Evolutionary conservation across 2,888 invertebrate genomes (phyloP).

Genomic region (Nebria salina): DNA sequence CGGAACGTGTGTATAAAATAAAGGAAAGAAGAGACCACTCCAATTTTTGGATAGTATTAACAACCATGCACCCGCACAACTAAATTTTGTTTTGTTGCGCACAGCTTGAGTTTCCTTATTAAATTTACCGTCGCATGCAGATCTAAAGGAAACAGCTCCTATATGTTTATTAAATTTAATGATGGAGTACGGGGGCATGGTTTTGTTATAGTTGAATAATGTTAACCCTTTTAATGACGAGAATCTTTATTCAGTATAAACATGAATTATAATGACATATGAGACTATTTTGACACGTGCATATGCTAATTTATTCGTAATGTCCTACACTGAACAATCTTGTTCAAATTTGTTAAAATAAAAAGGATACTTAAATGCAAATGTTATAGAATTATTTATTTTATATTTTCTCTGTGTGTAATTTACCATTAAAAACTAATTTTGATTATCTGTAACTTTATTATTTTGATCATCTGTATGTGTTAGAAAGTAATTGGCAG

Average conservation of each 20-base stretch:
- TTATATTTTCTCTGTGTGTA: too few species aligned
- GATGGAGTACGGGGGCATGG: background rate
- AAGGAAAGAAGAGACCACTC: slow-evolving; percentile 2
- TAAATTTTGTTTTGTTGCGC: slow-evolving; percentile 3
- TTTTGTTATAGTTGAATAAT: background rate
- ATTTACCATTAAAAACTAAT: background rate
- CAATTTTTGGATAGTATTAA: slow-evolving; percentile 4
- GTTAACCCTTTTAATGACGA: background rate
- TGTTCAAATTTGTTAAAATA: too few species aligned
- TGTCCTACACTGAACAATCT: too few species aligned
- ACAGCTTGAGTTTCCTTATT: slow-evolving; percentile 1
- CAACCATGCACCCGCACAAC: background rate
- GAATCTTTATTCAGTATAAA: background rate
- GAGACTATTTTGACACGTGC: too few species aligned
- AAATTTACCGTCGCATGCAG: background rate
- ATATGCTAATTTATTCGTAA: too few species aligned
- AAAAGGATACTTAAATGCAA: too few species aligned
- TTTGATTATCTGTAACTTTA: background rate
- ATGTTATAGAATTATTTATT: too few species aligned
- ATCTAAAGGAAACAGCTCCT: background rate
- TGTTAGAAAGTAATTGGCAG: slow-evolving; percentile 37
- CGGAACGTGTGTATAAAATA: background rate
- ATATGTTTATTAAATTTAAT: background rate
- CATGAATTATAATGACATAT: background rate
- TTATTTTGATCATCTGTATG: slow-evolving; percentile 23